Base-by-base conservation (phyloP, 53 echinoderm and acorn worm genomes). In the Hippasteria phrygiana region DNA sequence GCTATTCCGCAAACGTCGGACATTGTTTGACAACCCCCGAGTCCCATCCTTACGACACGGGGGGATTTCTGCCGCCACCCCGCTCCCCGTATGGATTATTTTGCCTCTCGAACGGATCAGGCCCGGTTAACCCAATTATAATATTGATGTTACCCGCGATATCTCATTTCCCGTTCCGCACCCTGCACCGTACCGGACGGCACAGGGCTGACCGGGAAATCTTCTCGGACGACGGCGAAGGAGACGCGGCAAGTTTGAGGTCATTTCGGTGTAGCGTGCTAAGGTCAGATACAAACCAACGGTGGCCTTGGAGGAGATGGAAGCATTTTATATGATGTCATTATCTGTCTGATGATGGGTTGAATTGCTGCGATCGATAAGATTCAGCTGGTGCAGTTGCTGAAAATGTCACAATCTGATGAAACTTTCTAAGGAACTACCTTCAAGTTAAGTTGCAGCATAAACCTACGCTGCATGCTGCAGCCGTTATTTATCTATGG, bases 131-230 rank as follows among this genome's bases (percentile, higher is more conserved):
- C 82, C 67, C 67, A 66, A 66, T 82, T 82, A 66, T 66, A 66
- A 66, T 82, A 82, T 82, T 82, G 82, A 82, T 82, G 82, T 82
- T 45, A 82, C 82, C 82, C 18, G 67, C 66, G 65, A 82, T 64
- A 82, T 82, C 63, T 41, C 82, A 66, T 82, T 82, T 82, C 82
- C 82, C 42, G 43, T 67, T 59, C 7, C 20, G 29, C 4, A 67
- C 69, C 32, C 35, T 26, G 26, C 7, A 26, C 4, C 7, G n/a
- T 9, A 5, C 59, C 59, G 24, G 59, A 3, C 20, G 26, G 26
- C 59, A n/a, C n/a, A n/a, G n/a, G n/a, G n/a, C 59, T 22, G 7
- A 59, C 59, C 22, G 59, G n/a, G 3, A 24, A 59, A 59, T 59
- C 59, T 59, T 59, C 59, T 59, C 20, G 59, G 59, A 17, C 7